Evolutionary conservation across 2,888 invertebrate species (phyloP).

Genomic region (Meta bourneti): DNA sequence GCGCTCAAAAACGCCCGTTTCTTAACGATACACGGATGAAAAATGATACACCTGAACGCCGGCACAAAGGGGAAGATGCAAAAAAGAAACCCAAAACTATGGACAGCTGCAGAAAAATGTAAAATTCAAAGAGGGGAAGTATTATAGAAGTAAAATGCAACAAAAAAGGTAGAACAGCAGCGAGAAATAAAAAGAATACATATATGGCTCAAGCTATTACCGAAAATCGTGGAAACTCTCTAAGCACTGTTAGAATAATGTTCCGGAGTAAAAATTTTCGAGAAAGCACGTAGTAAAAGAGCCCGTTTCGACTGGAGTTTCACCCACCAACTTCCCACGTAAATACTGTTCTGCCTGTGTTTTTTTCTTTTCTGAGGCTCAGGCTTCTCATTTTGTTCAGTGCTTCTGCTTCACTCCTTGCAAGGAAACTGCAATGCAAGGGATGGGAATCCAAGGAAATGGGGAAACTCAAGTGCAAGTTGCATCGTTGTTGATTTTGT

Average conservation of each 20-base stretch:
- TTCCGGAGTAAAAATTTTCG: constrained; percentile 29
- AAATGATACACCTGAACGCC: background rate
- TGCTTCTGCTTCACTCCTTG: background rate
- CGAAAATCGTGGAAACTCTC: constrained; percentile 56
- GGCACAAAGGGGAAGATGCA: too few relatives aligned
- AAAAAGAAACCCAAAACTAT: background rate
- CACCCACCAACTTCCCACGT: constrained; percentile 36
- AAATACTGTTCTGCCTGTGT: constrained; percentile 21
- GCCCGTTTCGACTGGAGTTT: constrained; percentile 33
- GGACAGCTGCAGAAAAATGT: constrained; percentile 21
- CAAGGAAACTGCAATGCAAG: background rate
- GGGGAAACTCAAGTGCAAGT: background rate
- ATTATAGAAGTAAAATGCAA: background rate
- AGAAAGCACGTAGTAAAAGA: constrained; percentile 52
- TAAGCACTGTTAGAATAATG: constrained; percentile 64
- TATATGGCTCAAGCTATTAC: constrained; percentile 41
- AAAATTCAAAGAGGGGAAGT: constrained; percentile 24
- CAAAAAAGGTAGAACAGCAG: background rate
- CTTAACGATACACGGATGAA: background rate
- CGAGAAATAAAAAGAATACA: background rate
- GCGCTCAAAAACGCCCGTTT: background rate
- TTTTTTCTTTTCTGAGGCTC: constrained; percentile 17
- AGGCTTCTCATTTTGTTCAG: constrained; percentile 5
- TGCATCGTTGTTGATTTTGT: background rate
- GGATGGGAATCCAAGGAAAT: background rate